phyloP scores from a whole-genome alignment of 1,140 invertebrate genomes.

The Drosophila subpulchrella region DNA sequence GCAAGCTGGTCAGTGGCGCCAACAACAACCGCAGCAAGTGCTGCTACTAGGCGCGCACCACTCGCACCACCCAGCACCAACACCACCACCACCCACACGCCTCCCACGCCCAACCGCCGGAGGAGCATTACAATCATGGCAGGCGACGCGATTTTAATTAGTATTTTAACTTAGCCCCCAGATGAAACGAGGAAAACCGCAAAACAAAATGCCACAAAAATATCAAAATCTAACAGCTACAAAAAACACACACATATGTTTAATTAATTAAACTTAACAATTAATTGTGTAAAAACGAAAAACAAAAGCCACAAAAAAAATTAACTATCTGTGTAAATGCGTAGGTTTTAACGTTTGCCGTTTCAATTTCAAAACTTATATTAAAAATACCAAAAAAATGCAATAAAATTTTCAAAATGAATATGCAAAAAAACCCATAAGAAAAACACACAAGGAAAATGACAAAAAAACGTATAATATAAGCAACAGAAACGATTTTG shows the following conservation, averaged over 20 bases:
- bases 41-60: slow-evolving; percentile 79
- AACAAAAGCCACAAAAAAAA: slow-evolving; percentile 43
- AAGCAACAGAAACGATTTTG: slow-evolving; percentile 41
- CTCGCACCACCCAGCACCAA: slow-evolving; percentile 15
- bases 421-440: slow-evolving; percentile 65
- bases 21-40: slow-evolving; percentile 92
- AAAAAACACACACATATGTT: slow-evolving; percentile 51
- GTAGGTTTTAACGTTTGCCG: slow-evolving; percentile 80
- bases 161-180: slow-evolving; percentile 74
- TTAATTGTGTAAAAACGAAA: slow-evolving; percentile 65
- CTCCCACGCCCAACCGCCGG: slow-evolving; percentile 9
- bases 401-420: slow-evolving; percentile 76
- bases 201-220: slow-evolving; percentile 55
- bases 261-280: slow-evolving; percentile 55
- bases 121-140: slow-evolving; percentile 69
- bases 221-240: slow-evolving; percentile 74
- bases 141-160: slow-evolving; percentile 75
- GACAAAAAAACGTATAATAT: slow-evolving; percentile 51
- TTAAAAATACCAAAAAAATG: slow-evolving; percentile 63
- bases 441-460: slow-evolving; percentile 52
- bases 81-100: slow-evolving; percentile 9
- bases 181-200: slow-evolving; percentile 39
- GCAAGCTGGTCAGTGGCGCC: slow-evolving; percentile 87
- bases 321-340: slow-evolving; percentile 67
- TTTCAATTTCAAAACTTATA: slow-evolving; percentile 69